Conservation (phyloP, 92 coral and sea anemone genomes). For the Zoanthus sociatus region DNA sequence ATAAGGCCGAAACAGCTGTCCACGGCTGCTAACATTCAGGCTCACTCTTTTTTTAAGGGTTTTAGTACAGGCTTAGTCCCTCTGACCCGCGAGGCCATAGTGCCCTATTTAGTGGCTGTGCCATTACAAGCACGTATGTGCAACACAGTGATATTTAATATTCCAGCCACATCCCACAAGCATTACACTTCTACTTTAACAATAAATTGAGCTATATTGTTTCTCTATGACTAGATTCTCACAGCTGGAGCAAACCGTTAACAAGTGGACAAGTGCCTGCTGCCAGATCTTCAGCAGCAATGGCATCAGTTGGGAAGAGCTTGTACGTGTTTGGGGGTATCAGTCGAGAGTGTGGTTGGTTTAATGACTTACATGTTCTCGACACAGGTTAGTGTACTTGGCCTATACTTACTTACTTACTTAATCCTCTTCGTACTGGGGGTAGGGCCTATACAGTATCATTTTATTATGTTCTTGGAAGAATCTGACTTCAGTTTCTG, state of each 20-base stretch:
- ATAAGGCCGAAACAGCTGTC: too few relatives aligned
- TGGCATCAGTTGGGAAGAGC: slow-evolving; percentile 75
- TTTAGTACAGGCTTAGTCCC: too few relatives aligned
- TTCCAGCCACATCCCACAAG: too few relatives aligned
- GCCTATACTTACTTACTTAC: background rate
- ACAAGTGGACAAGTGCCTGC: slow-evolving; percentile 72
- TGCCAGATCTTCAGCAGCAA: slow-evolving; percentile 77
- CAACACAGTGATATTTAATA: too few relatives aligned
- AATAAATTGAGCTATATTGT: background rate
- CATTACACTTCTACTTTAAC: too few relatives aligned
- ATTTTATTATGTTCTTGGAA: background rate
- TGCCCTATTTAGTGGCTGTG: too few relatives aligned
- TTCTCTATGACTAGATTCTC: slow-evolving; percentile 47
- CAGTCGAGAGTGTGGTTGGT: slow-evolving; percentile 83
- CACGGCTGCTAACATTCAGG: too few relatives aligned
- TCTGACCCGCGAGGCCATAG: too few relatives aligned
- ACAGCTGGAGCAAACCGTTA: slow-evolving; percentile 65
- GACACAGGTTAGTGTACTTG: slow-evolving; percentile 63
- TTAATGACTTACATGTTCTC: slow-evolving; percentile 73
- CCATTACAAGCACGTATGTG: too few relatives aligned
- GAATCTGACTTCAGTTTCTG: background rate
- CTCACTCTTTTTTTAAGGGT: too few relatives aligned
- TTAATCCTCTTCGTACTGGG: background rate
- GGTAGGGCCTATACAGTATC: too few relatives aligned
- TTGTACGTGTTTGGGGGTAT: slow-evolving; percentile 83